phyloP scores from a whole-genome alignment of 2,797 vertebrate species.

The Pipistrellus pygmaeus region DNA sequence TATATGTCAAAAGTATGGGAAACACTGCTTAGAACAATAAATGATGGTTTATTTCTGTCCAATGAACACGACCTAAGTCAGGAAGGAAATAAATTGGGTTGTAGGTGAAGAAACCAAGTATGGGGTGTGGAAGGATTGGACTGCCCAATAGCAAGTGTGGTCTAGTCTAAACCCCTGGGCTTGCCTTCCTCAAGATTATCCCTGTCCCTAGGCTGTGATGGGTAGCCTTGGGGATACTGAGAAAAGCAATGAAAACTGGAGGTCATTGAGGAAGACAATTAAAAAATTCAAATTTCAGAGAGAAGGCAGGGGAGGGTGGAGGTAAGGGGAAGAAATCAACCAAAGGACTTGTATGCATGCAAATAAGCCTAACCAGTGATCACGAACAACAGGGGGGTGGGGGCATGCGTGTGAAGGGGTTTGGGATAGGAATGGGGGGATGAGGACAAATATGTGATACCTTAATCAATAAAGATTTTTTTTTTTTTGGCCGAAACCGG shows the following conservation, averaged over 20 bases:
- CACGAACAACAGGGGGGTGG: no score
- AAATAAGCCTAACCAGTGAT: no score
- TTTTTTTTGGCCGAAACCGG: no score
- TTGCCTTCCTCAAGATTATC: neutral
- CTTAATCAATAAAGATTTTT: no score
- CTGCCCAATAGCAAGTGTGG: neutral
- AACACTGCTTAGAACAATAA: neutral
- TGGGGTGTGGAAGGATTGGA: neutral
- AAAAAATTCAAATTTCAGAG: neutral
- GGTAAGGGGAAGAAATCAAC: no score
- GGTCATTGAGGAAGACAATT: neutral
- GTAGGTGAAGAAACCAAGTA: neutral
- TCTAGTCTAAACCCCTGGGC: neutral
- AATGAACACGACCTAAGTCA: slow-evolving; percentile 32
- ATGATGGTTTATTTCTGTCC: slow-evolving; percentile 31
- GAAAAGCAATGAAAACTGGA: neutral
- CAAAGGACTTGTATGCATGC: no score
- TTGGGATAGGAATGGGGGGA: no score
- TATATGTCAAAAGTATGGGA: no score
- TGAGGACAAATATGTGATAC: no score
- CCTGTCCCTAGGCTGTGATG: neutral
- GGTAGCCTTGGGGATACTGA: neutral
- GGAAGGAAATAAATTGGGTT: slow-evolving; percentile 11
- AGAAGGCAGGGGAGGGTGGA: no score
- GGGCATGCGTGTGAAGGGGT: no score